A percentile compares a stretch with the other conserved stretches of the same genome.
Evolutionary conservation across 2,888 invertebrate species (phyloP).

Genomic region (Lasioglossum pauxillum): DNA sequence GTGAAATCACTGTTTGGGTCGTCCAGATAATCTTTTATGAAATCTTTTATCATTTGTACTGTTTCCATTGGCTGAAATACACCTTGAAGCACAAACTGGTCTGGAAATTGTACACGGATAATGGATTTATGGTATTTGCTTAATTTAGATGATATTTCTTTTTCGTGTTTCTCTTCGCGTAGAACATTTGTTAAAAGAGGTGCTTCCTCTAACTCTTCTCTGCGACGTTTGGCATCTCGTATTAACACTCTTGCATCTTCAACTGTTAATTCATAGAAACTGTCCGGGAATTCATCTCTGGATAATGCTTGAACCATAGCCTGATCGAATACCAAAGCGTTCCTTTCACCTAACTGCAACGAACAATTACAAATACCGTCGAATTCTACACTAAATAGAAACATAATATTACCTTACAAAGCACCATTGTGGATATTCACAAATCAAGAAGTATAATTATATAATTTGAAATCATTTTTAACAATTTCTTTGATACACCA

Average conservation of each 20-base stretch:
- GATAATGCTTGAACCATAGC: slow-evolving; percentile 86
- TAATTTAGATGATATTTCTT: slow-evolving; percentile 86
- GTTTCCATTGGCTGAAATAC: slow-evolving; percentile 92
- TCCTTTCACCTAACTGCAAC: slow-evolving; percentile 89
- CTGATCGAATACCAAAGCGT: slow-evolving; percentile 90
- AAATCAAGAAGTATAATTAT: background rate
- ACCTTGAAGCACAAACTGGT: slow-evolving; percentile 94
- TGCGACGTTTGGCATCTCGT: slow-evolving; percentile 89
- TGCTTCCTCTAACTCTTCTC: slow-evolving; percentile 89
- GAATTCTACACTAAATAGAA: background rate
- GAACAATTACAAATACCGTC: slow-evolving; percentile 26
- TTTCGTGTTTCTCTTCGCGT: slow-evolving; percentile 87
- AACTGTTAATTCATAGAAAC: slow-evolving; percentile 94
- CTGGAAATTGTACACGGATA: slow-evolving; percentile 94
- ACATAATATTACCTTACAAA: background rate
- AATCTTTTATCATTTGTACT: slow-evolving; percentile 89
- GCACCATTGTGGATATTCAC: slow-evolving; percentile 3
- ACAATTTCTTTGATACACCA: background rate
- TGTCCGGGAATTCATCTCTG: slow-evolving; percentile 92
- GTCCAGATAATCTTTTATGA: slow-evolving; percentile 90
- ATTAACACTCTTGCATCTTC: slow-evolving; percentile 92
- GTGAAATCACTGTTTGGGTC: slow-evolving; percentile 89
- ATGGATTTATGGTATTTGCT: slow-evolving; percentile 91
- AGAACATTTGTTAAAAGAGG: slow-evolving; percentile 90
- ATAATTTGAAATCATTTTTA: background rate